Evolutionary conservation across 2,797 vertebrate genomes (phyloP).

Genomic region (Strix occidentalis): DNA sequence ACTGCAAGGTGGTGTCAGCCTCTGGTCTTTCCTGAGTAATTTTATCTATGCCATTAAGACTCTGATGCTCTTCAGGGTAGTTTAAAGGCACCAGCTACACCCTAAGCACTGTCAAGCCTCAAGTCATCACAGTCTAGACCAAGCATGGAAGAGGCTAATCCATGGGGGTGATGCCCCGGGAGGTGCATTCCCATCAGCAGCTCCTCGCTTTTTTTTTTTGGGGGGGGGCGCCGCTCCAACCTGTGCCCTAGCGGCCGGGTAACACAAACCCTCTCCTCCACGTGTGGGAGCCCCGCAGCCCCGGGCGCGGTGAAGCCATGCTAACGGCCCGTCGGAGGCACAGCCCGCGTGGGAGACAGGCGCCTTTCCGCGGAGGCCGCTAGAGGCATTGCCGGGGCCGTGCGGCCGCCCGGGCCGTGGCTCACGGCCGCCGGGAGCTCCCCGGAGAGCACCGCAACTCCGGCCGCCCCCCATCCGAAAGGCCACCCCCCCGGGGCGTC

Average conservation of each 20-base stretch:
- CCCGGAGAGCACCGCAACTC: neutral
- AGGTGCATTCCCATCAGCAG: neutral
- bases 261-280: fast-evolving
- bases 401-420: neutral
- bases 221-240: neutral
- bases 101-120: neutral
- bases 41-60: neutral
- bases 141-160: neutral
- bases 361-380: neutral
- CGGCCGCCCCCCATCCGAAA: fast-evolving
- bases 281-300: fast-evolving
- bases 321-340: fast-evolving
- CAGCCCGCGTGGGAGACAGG: neutral
- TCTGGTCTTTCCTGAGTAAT: neutral
- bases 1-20: neutral
- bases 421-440: neutral
- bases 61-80: neutral
- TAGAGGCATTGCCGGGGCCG: neutral
- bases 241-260: fast-evolving
- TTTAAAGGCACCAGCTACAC: neutral
- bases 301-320: fast-evolving
- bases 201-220: too few species aligned
- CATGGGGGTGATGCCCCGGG: fast-evolving
- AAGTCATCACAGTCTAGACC: too few species aligned
- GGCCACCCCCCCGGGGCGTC: too few species aligned